Conservation (phyloP, 2,113 vertebrate genomes). For the Fulmarus glacialis region DNA sequence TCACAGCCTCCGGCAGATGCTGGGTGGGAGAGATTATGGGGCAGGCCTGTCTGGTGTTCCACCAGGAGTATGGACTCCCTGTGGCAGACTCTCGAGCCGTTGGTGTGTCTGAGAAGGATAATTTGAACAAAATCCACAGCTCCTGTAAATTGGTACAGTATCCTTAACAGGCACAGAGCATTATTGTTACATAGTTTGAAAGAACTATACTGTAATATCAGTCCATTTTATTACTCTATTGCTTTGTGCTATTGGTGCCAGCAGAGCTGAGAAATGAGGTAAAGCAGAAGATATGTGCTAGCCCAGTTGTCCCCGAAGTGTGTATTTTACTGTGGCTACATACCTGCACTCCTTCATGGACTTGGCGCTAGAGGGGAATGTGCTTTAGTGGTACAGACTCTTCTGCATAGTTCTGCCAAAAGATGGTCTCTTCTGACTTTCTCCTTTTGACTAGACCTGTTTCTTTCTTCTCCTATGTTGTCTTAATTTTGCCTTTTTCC, state of each 20-base stretch:
- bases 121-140: not conserved
- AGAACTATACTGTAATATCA: not conserved
- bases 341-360: not conserved
- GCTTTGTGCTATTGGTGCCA: not conserved
- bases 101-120: not conserved
- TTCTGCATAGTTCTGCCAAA: not conserved
- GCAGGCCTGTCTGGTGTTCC: not conserved
- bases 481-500: not conserved
- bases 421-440: not conserved
- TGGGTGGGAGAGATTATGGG: not conserved
- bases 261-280: not conserved
- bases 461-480: not conserved
- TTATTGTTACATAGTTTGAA: not conserved
- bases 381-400: not conserved
- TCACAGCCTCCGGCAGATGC: not conserved
- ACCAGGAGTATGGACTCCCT: not conserved
- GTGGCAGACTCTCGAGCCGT: fast-evolving
- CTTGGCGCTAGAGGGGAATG: not conserved
- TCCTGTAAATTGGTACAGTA: not conserved
- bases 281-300: not conserved
- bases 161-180: not conserved
- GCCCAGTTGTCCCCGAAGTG: not conserved
- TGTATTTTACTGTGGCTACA: not conserved
- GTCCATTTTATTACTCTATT: not conserved
- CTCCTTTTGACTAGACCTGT: not conserved